Evolutionary conservation across 92 coral and sea anemone species (phyloP).

Genomic region (Phenganax stokvisi): DNA sequence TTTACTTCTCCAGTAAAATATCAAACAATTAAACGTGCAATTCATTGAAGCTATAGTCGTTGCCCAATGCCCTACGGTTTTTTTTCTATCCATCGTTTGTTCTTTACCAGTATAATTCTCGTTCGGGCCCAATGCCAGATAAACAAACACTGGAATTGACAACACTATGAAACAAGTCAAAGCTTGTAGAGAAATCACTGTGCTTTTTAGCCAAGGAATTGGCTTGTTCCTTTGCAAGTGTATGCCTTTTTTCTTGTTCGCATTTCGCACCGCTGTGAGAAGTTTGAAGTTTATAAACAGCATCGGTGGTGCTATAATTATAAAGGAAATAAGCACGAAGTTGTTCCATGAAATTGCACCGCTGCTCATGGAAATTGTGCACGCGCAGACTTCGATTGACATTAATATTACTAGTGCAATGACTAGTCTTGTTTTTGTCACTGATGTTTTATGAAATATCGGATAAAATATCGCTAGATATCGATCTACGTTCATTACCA

Average conservation of each 20-base stretch:
- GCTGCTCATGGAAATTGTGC: not conserved
- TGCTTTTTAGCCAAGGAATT: not conserved
- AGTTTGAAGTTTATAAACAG: not conserved
- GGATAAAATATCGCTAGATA: constrained; percentile 1
- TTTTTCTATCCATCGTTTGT: not conserved
- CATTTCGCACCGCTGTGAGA: not conserved
- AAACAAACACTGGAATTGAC: not conserved
- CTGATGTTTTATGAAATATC: constrained; percentile 3
- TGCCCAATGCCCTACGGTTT: not conserved
- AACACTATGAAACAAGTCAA: not conserved
- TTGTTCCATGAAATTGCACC: not conserved
- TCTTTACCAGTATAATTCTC: too few species aligned
- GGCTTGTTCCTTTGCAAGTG: not conserved
- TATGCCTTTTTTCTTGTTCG: not conserved
- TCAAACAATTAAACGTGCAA: constrained; percentile 3
- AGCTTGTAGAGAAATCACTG: not conserved
- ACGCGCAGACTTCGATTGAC: not conserved
- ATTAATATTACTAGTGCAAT: not conserved
- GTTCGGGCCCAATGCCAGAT: not conserved
- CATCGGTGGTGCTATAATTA: not conserved
- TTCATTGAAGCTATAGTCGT: not conserved
- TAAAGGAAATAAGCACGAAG: not conserved
- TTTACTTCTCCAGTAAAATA: constrained; percentile 12
- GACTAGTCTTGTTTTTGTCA: not conserved
- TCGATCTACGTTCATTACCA: constrained; percentile 12